Base-by-base conservation (phyloP, 2,113 vertebrate genomes). In the Lycocorax pyrrhopterus region DNA sequence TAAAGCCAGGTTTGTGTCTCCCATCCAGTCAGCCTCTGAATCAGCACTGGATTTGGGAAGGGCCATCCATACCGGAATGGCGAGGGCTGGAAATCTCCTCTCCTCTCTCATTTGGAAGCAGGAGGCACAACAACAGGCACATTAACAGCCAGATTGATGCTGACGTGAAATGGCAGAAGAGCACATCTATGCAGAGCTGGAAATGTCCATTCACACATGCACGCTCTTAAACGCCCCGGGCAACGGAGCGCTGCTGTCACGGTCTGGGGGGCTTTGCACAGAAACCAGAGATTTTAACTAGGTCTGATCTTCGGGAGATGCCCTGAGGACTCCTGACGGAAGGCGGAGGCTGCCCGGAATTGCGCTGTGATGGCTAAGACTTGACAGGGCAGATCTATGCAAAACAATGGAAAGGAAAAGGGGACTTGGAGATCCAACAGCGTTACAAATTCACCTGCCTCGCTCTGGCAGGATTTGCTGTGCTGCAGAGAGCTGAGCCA, bases 121-220 rank as follows among this genome's bases (percentile, higher is more conserved):
- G 26, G 33, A 95, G 79, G 88, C 90, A 43, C 72, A 83, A 89
- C 79, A 96, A 86, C 75, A 80, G 79, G 56, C 89, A 12, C 88
- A 3, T 27, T 72, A 89, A 79, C 59, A 87, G 73, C 15, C 60
- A 23, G 80, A 81, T 44, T 95, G 96, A 96, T 32, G 90, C 89
- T 94, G 93, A 96, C 58, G 43, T 86, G 89, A 92, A 91, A 95
- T 92, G 91, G 93, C 95, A 94, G 93, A 91, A 60, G 89, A 95
- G 92, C 95, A 63, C 83, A 73, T 75, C 92, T 33, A 26, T 26
- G 94, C 90, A 2, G 37, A 93, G 96, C 96, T 94, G 93, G 94
- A 89, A 86, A 90, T 84, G 92, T 90, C 94, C 94, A 52, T 95
- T 96, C 96, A 79, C 95, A 94, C 93, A 75, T 81, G 89, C 88